Evolutionary conservation across 2,113 vertebrate species (phyloP), one percentile per base, ranked within the genome.

Genomic region (Synodontis membranacea): DNA sequence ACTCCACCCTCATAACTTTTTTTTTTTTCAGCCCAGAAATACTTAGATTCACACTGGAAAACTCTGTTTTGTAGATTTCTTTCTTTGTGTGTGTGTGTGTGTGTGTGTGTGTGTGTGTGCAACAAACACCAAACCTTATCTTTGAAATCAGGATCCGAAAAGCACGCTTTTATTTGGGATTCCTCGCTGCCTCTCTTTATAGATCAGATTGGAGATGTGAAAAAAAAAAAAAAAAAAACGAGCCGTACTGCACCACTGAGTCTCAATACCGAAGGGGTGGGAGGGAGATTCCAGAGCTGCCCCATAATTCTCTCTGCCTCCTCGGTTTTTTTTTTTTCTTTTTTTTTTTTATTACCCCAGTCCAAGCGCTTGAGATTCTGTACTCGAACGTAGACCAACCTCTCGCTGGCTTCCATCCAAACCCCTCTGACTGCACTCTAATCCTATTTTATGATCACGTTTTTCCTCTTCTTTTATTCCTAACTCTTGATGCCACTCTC

Each of bases 401-500:
- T 79, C 37, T 58, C 2, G 7, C 84, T 90, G 87, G 90, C 87
- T 90, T 88, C 86, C 82, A 50, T 88, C 79, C 82, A 80, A 54
- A 4, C 83, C 79, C 84, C 37, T 85, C 82, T 79, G 83, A 87
- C 85, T 84, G 74, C 84, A 64, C 88, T 68, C 50, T 87, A 90
- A 91, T 91, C 86, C 85, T 44, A 12, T 84, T 93, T 92, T 91
- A 89, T 89, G 83, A 87, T 87, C 88, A 83, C 82, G 52, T 88
- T 90, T 88, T 56, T 19, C 37, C 88, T 86, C 72, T 58, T 88
- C 89, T 86, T 76, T 50, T 42, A 14, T 19, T 28, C 64, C 68
- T 2, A 10, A 10, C 8, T 21, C 34, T 42, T 75, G 5, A 5
- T 5, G 11, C n/a, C 34, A 39, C 52, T 34, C 42, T 48, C 28